Conservation (phyloP, 2,113 vertebrate genomes). For the Triplophysa dalaica region DNA sequence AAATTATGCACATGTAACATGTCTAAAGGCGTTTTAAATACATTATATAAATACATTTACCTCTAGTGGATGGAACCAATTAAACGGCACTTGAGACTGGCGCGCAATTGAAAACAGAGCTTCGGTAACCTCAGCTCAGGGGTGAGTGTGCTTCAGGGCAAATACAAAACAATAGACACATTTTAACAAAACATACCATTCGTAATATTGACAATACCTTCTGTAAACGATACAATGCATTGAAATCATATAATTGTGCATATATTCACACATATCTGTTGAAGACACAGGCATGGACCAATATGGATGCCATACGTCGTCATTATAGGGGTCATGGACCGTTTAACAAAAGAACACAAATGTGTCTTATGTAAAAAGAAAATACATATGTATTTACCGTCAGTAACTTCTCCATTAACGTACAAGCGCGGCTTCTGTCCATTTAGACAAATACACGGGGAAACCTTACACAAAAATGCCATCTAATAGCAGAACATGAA, state of each 20-base stretch:
- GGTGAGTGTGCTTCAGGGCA: not conserved
- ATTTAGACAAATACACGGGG: not conserved
- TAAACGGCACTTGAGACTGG: not conserved
- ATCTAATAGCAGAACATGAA: no score
- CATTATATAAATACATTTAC: not conserved
- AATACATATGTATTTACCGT: not conserved
- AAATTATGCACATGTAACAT: not conserved
- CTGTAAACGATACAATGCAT: not conserved
- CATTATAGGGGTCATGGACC: not conserved
- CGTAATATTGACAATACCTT: not conserved
- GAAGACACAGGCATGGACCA: not conserved
- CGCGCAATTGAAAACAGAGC: constrained; percentile 14
- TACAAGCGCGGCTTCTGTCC: not conserved
- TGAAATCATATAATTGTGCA: not conserved
- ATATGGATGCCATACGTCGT: not conserved
- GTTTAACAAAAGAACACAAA: not conserved
- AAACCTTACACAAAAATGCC: no score
- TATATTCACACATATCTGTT: not conserved
- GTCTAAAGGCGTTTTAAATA: not conserved
- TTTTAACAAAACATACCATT: not conserved
- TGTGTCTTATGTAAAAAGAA: not conserved
- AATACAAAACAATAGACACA: no score
- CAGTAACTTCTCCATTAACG: no score
- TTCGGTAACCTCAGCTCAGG: not conserved
- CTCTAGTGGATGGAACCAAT: not conserved